These are phyloP conservation scores for Perizoma flavofasciatum DNA, from an alignment of 2,888 invertebrate genomes.

Conservation along the genomic window DNA sequence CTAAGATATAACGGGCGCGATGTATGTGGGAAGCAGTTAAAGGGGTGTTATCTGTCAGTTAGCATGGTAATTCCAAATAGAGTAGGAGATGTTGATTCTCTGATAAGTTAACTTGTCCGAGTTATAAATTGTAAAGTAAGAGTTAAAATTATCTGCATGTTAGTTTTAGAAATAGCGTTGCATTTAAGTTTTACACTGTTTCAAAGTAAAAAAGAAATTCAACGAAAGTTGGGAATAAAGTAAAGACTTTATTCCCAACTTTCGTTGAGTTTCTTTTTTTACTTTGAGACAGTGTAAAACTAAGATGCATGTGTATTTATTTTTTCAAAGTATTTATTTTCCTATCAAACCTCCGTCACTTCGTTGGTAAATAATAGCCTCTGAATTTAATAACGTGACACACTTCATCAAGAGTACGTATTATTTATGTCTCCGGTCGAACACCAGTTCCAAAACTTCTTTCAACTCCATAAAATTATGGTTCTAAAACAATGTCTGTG, in stretches of 20 bases:
- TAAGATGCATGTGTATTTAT: too few species aligned
- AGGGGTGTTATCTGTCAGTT: slow-evolving; percentile 41
- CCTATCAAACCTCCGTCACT: background rate
- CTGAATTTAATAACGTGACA: slow-evolving; percentile 9
- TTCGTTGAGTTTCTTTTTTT: too few species aligned
- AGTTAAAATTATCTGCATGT: too few species aligned
- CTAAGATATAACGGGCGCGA: slow-evolving; percentile 26
- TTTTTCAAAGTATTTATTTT: background rate
- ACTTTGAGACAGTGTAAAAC: too few species aligned
- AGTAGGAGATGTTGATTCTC: slow-evolving; percentile 7
- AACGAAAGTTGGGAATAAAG: too few species aligned
- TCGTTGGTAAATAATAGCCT: slow-evolving; percentile 11
- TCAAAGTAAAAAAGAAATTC: too few species aligned
- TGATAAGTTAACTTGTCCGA: slow-evolving; percentile 12
- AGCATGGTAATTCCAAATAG: slow-evolving; percentile 30
- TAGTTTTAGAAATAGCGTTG: too few species aligned
- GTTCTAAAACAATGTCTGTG: slow-evolving; percentile 60
- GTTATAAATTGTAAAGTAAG: slow-evolving; percentile 2
- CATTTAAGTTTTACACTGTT: too few species aligned
- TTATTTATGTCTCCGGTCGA: slow-evolving; percentile 39
- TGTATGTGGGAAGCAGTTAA: slow-evolving; percentile 31
- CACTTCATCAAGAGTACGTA: slow-evolving; percentile 32
- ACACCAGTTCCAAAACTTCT: slow-evolving; percentile 47
- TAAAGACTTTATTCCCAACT: background rate
- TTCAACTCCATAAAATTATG: slow-evolving; percentile 57